Percentiles rank a stretch among this genome's conserved stretches.
These are phyloP conservation scores for Rutilus rutilus DNA, from an alignment of 2,113 vertebrate species.

Conservation along the genomic window DNA sequence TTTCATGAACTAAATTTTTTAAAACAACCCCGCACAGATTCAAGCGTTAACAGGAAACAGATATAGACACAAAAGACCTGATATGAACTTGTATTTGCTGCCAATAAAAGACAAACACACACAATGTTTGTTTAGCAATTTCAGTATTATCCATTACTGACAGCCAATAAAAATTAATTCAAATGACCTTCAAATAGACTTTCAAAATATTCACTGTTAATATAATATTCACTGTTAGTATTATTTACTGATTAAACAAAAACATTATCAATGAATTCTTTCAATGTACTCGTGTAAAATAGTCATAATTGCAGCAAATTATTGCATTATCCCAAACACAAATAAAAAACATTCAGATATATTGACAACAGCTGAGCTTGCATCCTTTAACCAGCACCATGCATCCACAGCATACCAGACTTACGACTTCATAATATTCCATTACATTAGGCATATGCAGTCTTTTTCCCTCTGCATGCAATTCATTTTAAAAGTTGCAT, in stretches of 20 bases:
- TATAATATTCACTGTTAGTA: neutral
- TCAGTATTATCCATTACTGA: constrained; percentile 23
- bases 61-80: neutral
- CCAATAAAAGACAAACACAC: neutral
- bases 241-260: neutral
- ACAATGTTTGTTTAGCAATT: neutral
- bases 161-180: neutral
- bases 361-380: constrained; percentile 22
- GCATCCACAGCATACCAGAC: constrained; percentile 15
- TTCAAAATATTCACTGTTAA: neutral
- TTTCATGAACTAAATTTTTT: neutral
- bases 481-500: neutral
- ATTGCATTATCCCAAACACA: neutral
- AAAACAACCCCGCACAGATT: neutral
- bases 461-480: neutral
- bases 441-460: neutral
- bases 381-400: neutral
- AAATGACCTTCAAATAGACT: neutral
- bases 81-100: neutral
- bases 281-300: neutral
- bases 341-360: neutral
- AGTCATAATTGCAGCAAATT: neutral
- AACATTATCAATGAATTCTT: neutral
- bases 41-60: neutral
- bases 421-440: constrained; percentile 8